These are phyloP conservation scores for Eretmochelys imbricata DNA, from an alignment of 2,113 vertebrate species.

Conservation along the genomic window DNA sequence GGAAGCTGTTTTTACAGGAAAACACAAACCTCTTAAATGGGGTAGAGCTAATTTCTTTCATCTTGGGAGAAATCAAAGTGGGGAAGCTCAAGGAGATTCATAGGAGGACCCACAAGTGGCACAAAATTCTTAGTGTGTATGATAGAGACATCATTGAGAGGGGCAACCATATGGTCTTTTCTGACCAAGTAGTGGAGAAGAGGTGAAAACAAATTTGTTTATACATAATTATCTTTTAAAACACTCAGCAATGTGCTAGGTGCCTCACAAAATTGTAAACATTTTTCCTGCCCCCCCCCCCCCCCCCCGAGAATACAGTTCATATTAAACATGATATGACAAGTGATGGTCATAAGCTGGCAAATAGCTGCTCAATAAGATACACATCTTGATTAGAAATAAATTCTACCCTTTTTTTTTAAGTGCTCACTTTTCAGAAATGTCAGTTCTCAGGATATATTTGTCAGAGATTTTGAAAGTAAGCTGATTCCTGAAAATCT, in stretches of 20 bases:
- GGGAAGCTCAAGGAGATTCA: neutral
- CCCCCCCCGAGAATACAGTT: neutral
- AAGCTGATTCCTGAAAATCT: neutral
- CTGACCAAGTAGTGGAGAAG: neutral
- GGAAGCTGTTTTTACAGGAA: neutral
- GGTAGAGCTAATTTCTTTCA: neutral
- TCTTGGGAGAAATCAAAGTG: neutral
- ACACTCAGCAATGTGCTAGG: neutral
- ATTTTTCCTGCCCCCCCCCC: neutral
- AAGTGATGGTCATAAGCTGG: neutral
- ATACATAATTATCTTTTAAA: neutral
- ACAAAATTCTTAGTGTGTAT: accelerated
- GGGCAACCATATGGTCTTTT: neutral
- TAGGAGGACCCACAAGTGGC: neutral
- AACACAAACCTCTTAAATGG: neutral
- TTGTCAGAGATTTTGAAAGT: neutral
- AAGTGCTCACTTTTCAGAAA: neutral
- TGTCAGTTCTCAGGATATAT: neutral
- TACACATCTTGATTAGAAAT: neutral
- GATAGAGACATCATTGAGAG: neutral
- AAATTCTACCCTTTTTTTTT: neutral
- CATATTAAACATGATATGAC: neutral
- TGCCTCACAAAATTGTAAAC: neutral
- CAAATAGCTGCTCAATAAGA: neutral
- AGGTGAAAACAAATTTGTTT: neutral